Evolutionary conservation across 2,888 invertebrate species (phyloP), one percentile per base, ranked within the genome.

Genomic region (Zygaena filipendulae): DNA sequence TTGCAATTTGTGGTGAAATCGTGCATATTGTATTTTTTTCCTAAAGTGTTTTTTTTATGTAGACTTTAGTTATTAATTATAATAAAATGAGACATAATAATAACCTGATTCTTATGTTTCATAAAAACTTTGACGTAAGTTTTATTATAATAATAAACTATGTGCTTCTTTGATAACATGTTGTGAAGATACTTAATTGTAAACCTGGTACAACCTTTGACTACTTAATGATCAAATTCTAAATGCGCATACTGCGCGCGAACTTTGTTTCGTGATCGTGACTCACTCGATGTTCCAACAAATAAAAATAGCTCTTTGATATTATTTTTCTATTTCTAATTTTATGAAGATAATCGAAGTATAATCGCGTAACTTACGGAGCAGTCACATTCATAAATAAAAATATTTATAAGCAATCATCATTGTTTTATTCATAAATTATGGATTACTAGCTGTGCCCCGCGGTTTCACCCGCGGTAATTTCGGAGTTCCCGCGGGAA

Each of bases 251-350:
- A 35, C 46, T 30, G 38, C 38, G 37, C 28, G 39, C 38, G 14
- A 13, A 41, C 41, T 7, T n/a, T n/a, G n/a, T n/a, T n/a, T n/a
- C n/a, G n/a, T n/a, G n/a, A 53, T 57, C 47, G 55, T 62, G 63
- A 70, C 66, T 64, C 56, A 59, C 53, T 49, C 37, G 61, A 71
- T 67, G 72, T 72, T 74, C 70, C 72, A 67, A 66, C 63, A 54
- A 58, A 59, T 63, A 54, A 58, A 59, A 64, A 62, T 64, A 71
- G 70, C 61, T 71, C 63, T 75, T 75, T 77, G 72, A 79, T 79
- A 79, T 77, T 77, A 79, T 77, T 79, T 79, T 77, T 77, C 74
- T 77, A 79, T 75, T 68, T 71, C 74, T 77, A 71, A 75, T 79
- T 74, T 75, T 75, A 75, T 64, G 70, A 67, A 62, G 61, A 70